Conservation (phyloP, 2,888 invertebrate species). For the Danaus chrysippus region DNA sequence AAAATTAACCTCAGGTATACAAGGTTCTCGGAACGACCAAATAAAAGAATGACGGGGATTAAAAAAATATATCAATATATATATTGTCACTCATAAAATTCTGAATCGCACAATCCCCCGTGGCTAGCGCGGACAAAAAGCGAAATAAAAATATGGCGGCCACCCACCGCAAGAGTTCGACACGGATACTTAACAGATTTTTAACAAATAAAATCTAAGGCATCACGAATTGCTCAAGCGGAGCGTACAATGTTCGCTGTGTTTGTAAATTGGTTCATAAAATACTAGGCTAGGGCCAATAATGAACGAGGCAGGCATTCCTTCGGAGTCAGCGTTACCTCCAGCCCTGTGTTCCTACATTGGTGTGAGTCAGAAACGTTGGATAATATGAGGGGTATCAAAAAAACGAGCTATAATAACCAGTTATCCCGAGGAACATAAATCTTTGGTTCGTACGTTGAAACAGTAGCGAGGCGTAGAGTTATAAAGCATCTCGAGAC, state of each 20-base stretch:
- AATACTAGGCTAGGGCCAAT: background rate
- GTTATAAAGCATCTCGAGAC: conserved; percentile 55
- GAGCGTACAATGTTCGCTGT: conserved; percentile 60
- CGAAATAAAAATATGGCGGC: conserved; percentile 74
- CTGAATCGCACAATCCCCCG: conserved; percentile 72
- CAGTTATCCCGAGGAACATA: background rate
- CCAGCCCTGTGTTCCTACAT: no score
- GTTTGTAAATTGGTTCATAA: conserved; percentile 50
- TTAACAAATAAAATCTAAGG: conserved; percentile 79
- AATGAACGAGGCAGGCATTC: background rate
- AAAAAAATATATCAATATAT: conserved; percentile 34
- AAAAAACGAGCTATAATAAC: no score
- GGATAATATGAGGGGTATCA: no score
- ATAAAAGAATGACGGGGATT: conserved; percentile 32
- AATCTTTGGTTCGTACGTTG: conserved; percentile 13
- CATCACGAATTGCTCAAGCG: conserved; percentile 73
- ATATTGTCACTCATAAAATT: conserved; percentile 77
- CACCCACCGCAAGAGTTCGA: conserved; percentile 75
- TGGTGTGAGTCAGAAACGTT: no score
- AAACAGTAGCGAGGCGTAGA: conserved; percentile 55
- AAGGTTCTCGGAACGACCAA: conserved; percentile 66
- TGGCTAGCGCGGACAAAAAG: conserved; percentile 72
- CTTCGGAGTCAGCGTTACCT: no score
- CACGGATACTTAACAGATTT: conserved; percentile 80
- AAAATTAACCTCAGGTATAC: conserved; percentile 67